A percentile compares a stretch with the other conserved stretches of the same genome.
These are phyloP conservation scores for Herpetotheres cachinnans DNA, from an alignment of 2,113 vertebrate genomes.

Conservation along the genomic window DNA sequence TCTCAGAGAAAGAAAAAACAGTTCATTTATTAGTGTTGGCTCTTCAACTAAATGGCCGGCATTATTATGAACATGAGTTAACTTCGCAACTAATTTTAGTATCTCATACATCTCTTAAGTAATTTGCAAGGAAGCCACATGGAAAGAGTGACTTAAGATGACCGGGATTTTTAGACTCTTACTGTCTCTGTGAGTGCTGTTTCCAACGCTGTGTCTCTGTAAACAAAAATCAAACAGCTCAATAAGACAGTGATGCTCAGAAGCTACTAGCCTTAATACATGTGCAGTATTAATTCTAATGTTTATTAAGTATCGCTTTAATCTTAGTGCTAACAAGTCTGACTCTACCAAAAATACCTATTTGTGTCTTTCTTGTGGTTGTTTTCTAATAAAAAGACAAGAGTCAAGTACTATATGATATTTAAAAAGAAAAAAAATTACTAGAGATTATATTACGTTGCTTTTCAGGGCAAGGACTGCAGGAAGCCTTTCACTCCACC, in stretches of 20 bases:
- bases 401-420: not conserved
- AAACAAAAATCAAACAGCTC: constrained; percentile 24
- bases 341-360: not conserved
- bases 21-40: not conserved
- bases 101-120: not conserved
- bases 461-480: not conserved
- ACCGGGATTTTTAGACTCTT: constrained; percentile 23
- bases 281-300: not conserved
- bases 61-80: not conserved
- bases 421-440: not conserved
- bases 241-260: not conserved
- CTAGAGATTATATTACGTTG: not conserved
- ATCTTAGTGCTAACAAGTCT: not conserved
- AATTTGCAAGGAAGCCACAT: constrained; percentile 11
- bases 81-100: constrained; percentile 22
- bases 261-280: not conserved
- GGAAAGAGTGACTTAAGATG: constrained; percentile 43
- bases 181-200: not conserved
- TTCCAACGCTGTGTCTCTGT: not conserved
- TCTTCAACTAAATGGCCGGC: not conserved
- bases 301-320: not conserved
- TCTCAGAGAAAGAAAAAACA: not conserved
- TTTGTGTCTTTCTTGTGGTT: not conserved
- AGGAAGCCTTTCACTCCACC: not conserved
- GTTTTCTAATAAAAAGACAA: not conserved